Percentiles rank a stretch among this genome's conserved stretches.
Conservation (phyloP, 2,113 vertebrate species). For the Sakesphorus luctuosus region DNA sequence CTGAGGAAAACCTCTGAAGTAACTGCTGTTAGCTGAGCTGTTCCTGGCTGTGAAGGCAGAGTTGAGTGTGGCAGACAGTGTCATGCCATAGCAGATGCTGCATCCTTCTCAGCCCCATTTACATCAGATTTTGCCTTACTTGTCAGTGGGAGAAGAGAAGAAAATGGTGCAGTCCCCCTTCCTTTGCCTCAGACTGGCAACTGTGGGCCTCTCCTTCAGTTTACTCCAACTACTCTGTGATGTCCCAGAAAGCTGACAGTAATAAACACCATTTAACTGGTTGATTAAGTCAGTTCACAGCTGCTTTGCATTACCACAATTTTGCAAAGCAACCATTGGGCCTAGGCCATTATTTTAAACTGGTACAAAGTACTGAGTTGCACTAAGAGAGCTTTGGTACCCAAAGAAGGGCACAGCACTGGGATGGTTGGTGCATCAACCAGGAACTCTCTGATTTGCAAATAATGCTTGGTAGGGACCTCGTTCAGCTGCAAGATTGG, state of each 20-base stretch:
- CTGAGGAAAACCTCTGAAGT: slow-evolving; percentile 58
- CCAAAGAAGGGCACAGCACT: background rate
- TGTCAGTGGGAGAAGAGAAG: background rate
- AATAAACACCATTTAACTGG: background rate
- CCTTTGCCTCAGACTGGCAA: background rate
- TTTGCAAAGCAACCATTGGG: background rate
- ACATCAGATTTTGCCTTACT: background rate
- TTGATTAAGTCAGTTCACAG: background rate
- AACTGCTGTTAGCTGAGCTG: slow-evolving; percentile 32
- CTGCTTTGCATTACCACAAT: slow-evolving; percentile 8
- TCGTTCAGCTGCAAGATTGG: background rate
- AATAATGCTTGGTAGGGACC: background rate
- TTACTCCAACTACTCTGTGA: background rate
- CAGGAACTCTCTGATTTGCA: background rate
- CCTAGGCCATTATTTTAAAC: background rate
- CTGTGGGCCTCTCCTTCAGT: background rate
- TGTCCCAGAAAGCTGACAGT: background rate
- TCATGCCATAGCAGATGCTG: slow-evolving; percentile 26
- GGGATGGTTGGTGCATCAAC: background rate
- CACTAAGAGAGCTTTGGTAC: background rate
- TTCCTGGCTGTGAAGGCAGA: slow-evolving; percentile 44
- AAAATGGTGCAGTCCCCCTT: background rate
- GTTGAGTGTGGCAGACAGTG: slow-evolving; percentile 45
- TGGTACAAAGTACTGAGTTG: background rate
- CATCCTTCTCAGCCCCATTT: background rate